Conservation (phyloP, 2,113 vertebrate species). For the Merops nubicus region DNA sequence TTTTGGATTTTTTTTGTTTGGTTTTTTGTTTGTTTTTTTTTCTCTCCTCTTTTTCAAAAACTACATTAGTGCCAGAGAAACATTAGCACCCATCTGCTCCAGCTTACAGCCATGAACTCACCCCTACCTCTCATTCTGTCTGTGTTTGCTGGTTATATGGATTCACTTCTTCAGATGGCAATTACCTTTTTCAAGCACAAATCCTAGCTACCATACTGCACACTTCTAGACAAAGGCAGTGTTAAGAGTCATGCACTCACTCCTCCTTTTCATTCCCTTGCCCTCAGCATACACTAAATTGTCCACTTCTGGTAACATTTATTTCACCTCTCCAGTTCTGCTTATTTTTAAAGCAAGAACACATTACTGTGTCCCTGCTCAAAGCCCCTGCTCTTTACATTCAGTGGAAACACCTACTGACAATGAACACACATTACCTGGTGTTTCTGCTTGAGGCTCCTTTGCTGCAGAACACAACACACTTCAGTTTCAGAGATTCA, state of each 20-base stretch:
- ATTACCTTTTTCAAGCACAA: background rate
- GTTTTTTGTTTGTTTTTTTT: background rate
- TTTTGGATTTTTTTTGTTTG: background rate
- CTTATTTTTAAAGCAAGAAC: background rate
- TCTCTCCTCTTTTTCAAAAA: background rate
- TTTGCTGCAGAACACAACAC: background rate
- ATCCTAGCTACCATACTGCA: background rate
- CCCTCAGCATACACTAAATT: background rate
- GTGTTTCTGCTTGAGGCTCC: background rate
- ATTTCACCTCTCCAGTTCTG: background rate
- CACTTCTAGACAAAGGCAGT: background rate
- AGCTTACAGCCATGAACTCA: background rate
- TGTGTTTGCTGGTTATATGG: background rate
- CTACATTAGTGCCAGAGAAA: background rate
- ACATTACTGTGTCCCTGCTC: background rate
- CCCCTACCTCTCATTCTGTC: background rate
- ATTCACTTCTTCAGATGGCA: background rate
- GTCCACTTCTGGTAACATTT: background rate
- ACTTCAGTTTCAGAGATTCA: background rate
- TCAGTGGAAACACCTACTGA: background rate
- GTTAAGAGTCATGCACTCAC: background rate
- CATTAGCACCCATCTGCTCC: rapidly evolving
- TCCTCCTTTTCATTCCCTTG: background rate
- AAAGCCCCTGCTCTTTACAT: background rate
- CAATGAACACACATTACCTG: background rate